Conservation (phyloP, 1,140 invertebrate species). For the Leptinotarsa undecemlineata region DNA sequence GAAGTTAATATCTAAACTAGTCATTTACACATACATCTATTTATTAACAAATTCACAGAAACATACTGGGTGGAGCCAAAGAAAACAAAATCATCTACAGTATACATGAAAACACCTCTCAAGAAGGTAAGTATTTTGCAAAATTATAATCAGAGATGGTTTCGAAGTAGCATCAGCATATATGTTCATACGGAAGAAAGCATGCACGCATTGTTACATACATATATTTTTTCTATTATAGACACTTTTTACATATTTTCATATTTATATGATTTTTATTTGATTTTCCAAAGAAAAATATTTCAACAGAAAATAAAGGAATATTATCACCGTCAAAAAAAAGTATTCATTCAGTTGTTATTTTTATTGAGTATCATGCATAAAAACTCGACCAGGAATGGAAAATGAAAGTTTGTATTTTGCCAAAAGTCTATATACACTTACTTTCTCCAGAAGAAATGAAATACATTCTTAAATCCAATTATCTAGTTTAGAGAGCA, state of each 20-base stretch:
- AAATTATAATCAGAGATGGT: constrained; percentile 1
- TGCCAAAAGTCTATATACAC: too few relatives aligned
- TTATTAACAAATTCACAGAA: constrained; percentile 9
- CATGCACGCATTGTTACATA: constrained; percentile 29
- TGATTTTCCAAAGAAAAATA: constrained; percentile 16
- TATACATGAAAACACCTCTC: constrained; percentile 19
- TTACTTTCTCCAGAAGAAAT: too few relatives aligned
- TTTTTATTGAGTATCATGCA: constrained; percentile 14
- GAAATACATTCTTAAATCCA: not conserved
- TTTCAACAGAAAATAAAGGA: constrained; percentile 6
- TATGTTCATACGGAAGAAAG: constrained; percentile 17
- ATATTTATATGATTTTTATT: constrained; percentile 21
- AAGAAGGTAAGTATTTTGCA: not conserved
- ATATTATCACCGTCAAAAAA: constrained; percentile 27
- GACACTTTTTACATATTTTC: constrained; percentile 33
- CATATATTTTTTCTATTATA: constrained; percentile 27
- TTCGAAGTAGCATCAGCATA: constrained; percentile 12
- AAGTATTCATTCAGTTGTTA: constrained; percentile 14
- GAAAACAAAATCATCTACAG: constrained; percentile 22
- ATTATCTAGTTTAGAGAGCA: not conserved
- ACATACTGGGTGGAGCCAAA: constrained; percentile 4
- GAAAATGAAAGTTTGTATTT: not conserved
- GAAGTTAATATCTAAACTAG: too few relatives aligned
- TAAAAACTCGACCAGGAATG: not conserved
- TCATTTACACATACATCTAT: too few relatives aligned